Evolutionary conservation across 2,888 invertebrate genomes (phyloP).

Genomic region (Thalpophila matura): DNA sequence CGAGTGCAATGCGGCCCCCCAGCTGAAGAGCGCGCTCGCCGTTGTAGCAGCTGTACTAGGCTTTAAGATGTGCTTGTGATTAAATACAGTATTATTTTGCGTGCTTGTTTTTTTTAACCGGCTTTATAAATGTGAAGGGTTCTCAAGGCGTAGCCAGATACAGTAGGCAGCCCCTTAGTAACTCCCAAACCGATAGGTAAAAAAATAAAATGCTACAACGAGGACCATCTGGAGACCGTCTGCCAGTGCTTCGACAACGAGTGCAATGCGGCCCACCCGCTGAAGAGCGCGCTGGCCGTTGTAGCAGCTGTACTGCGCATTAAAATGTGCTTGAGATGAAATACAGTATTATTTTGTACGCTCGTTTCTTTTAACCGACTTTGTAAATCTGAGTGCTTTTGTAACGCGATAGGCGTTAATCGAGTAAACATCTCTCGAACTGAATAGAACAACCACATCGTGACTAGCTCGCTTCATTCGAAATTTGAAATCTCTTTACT

Average conservation of each 20-base stretch:
- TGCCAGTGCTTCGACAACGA: constrained; percentile 92
- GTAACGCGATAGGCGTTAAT: too few relatives aligned
- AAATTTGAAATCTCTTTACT: too few relatives aligned
- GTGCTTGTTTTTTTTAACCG: constrained; percentile 11
- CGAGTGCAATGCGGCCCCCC: constrained; percentile 88
- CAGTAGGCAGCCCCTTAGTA: too few relatives aligned
- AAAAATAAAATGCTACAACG: too few relatives aligned
- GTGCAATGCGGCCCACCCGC: constrained; percentile 84
- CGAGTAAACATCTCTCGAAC: too few relatives aligned
- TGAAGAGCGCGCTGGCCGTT: neutral
- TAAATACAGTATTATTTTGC: constrained; percentile 54
- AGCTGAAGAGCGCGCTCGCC: neutral
- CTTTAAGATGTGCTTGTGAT: constrained; percentile 36
- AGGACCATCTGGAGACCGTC: constrained; percentile 91
- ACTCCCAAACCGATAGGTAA: too few relatives aligned
- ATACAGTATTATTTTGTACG: constrained; percentile 51
- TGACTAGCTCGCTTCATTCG: too few relatives aligned
- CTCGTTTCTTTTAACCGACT: constrained; percentile 6
- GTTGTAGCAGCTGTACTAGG: constrained; percentile 7
- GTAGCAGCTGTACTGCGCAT: constrained; percentile 6
- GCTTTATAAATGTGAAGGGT: neutral
- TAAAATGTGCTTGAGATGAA: constrained; percentile 44
- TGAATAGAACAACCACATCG: too few relatives aligned
- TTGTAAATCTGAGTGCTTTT: neutral
- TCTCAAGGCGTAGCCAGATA: too few relatives aligned